phyloP scores from a whole-genome alignment of 2,113 vertebrate species.

The Synodontis membranacea region DNA sequence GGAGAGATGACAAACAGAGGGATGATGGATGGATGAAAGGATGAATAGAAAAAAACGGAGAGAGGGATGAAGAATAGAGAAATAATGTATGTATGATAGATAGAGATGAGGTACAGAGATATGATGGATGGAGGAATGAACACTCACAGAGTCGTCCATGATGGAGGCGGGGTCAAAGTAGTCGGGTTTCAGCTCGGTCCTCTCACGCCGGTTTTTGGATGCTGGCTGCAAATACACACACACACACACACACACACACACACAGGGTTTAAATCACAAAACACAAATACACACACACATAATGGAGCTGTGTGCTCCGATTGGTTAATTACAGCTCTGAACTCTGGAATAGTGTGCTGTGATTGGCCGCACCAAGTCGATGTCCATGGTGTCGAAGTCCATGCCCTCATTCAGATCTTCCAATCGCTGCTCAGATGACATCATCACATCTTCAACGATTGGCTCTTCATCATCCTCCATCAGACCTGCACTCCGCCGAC shows the following conservation, averaged over 20 bases:
- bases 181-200: conserved; percentile 97
- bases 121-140: background rate
- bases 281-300: background rate
- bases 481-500: conserved; percentile 92
- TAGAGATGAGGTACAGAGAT: background rate
- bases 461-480: conserved; percentile 99
- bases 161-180: conserved; percentile 99
- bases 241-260: background rate
- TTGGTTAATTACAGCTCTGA: background rate
- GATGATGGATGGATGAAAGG: too few relatives aligned
- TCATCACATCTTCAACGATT: conserved; percentile 99
- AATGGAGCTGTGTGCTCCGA: background rate
- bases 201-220: conserved; percentile 96
- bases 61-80: background rate
- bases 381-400: conserved; percentile 99
- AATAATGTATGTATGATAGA: too few relatives aligned
- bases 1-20: too few relatives aligned
- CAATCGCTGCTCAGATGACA: conserved; percentile 98
- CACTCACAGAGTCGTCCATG: conserved; percentile 98
- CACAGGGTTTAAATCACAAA: background rate
- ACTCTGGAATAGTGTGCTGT: background rate
- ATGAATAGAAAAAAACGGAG: too few relatives aligned
- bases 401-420: conserved; percentile 99
- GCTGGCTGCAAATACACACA: conserved; percentile 77
- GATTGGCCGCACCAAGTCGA: conserved; percentile 86